These are phyloP conservation scores for Lacanobia oleracea DNA, from an alignment of 2,888 invertebrate genomes.

Conservation along the genomic window DNA sequence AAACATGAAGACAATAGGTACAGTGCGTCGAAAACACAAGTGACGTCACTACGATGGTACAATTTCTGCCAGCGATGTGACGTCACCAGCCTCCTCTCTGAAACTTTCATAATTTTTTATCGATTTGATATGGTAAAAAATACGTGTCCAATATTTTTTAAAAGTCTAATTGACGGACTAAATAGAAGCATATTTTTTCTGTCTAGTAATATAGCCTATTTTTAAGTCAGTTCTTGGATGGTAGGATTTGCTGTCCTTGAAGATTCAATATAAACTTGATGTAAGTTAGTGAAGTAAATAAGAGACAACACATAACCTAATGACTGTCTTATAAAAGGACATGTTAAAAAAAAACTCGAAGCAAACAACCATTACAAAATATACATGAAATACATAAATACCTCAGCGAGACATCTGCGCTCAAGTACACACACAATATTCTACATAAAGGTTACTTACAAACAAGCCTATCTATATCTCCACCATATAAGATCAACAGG, in stretches of 20 bases:
- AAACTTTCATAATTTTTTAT: too few relatives aligned
- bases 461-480: constrained; percentile 56
- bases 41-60: too few relatives aligned
- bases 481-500: constrained; percentile 46
- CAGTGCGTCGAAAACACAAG: too few relatives aligned
- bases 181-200: too few relatives aligned
- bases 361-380: background rate
- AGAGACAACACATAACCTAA: background rate
- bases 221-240: background rate
- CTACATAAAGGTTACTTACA: constrained; percentile 42
- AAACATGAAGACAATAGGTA: too few relatives aligned
- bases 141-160: too few relatives aligned
- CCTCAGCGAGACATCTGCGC: constrained; percentile 10
- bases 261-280: background rate
- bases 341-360: background rate
- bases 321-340: background rate
- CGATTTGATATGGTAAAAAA: too few relatives aligned
- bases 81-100: too few relatives aligned
- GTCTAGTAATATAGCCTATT: too few relatives aligned
- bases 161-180: too few relatives aligned
- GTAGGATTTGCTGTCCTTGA: background rate
- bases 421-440: constrained; percentile 11
- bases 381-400: constrained; percentile 11
- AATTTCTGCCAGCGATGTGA: too few relatives aligned
- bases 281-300: background rate